Conservation (phyloP, 2,797 vertebrate genomes). For the Platalea minor region DNA sequence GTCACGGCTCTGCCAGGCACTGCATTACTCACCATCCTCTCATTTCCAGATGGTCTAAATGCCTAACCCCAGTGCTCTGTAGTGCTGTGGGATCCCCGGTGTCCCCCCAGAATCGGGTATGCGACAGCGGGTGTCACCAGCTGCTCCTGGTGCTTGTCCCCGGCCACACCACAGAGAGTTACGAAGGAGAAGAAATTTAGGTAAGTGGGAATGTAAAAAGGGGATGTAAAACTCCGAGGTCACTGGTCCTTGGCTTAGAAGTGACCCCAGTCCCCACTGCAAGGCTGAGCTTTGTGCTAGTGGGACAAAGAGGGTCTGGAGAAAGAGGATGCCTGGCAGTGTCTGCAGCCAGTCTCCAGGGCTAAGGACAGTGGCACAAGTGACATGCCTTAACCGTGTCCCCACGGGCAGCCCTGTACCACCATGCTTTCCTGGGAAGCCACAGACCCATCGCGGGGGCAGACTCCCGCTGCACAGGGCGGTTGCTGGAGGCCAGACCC, state of each 20-base stretch:
- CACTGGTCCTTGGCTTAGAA: fast-evolving
- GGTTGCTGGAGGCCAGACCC: neutral
- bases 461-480: fast-evolving
- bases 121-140: fast-evolving
- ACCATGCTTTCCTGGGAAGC: fast-evolving
- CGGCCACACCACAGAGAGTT: fast-evolving
- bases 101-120: fast-evolving
- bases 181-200: fast-evolving
- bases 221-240: neutral
- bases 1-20: neutral
- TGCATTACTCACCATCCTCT: fast-evolving
- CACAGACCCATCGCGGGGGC: fast-evolving
- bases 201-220: neutral
- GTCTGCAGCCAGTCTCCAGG: neutral
- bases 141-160: fast-evolving
- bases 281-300: neutral
- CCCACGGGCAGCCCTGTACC: neutral
- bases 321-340: neutral
- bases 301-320: neutral
- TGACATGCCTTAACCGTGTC: neutral
- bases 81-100: fast-evolving
- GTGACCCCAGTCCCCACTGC: fast-evolving
- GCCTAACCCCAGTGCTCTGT: neutral
- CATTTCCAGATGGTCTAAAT: neutral
- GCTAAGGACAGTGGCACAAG: neutral